Conservation (phyloP, 2,113 vertebrate species). For the Platysteira castanea region DNA sequence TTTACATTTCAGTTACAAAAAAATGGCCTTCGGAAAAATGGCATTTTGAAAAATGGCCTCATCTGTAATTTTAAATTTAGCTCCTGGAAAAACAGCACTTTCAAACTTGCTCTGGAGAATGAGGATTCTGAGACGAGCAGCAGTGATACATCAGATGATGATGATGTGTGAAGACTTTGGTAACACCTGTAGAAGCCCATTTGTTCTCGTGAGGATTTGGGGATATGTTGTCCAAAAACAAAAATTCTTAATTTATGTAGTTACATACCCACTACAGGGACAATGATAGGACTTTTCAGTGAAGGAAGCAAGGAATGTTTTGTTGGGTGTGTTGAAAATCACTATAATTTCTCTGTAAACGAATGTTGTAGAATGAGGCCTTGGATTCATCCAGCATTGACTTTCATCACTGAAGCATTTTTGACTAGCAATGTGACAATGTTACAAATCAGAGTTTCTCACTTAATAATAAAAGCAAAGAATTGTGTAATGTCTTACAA, state of each 20-base stretch:
- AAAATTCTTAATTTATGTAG: conserved; percentile 59
- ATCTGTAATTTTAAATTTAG: conserved; percentile 72
- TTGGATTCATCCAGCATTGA: conserved; percentile 63
- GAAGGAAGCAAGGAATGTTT: conserved; percentile 62
- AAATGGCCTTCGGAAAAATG: conserved; percentile 78
- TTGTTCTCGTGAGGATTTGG: conserved; percentile 56
- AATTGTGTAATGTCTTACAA: conserved; percentile 73
- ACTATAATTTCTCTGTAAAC: conserved; percentile 66
- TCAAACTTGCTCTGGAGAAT: conserved; percentile 70
- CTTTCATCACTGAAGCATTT: conserved; percentile 71
- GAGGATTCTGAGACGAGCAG: conserved; percentile 82
- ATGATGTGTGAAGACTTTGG: conserved; percentile 69
- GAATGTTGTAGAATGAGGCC: conserved; percentile 71
- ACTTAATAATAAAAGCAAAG: conserved; percentile 72
- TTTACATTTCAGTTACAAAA: conserved; percentile 75
- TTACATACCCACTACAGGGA: conserved; percentile 48
- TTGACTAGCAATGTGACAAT: conserved; percentile 75
- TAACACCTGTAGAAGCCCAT: conserved; percentile 34
- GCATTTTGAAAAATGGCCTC: conserved; percentile 77
- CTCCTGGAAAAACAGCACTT: conserved; percentile 77
- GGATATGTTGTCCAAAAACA: conserved; percentile 58
- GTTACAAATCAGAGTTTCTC: conserved; percentile 73
- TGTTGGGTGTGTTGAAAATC: conserved; percentile 53
- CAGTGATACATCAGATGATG: conserved; percentile 82
- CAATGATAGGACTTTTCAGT: conserved; percentile 49